These are phyloP conservation scores for Pyrgilauda ruficollis DNA, from an alignment of 2,113 vertebrate species.

Conservation along the genomic window DNA sequence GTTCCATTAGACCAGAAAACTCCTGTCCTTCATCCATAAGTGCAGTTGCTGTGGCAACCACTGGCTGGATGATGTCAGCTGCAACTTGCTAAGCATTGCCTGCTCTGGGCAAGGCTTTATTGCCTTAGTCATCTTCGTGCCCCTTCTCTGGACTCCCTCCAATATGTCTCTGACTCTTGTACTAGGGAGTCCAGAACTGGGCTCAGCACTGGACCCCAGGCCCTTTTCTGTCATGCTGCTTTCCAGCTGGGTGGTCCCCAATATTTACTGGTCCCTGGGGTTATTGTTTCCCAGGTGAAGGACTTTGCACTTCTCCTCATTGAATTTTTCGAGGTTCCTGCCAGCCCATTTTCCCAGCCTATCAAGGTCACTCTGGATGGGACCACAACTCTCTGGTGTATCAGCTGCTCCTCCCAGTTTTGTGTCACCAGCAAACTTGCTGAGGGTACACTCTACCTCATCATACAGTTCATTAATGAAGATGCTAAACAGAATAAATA, in stretches of 20 bases:
- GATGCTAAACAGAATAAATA: background rate
- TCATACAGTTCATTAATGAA: background rate
- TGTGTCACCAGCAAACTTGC: background rate
- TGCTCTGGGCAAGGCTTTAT: background rate
- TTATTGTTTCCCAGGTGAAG: background rate
- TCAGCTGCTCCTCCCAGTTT: background rate
- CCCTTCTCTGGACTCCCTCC: background rate
- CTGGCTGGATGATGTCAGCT: background rate
- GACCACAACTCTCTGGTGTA: background rate
- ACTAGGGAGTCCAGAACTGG: no score
- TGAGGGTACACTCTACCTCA: background rate
- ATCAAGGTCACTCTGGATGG: background rate
- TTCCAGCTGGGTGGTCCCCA: background rate
- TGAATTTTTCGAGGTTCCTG: background rate
- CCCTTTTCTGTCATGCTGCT: background rate
- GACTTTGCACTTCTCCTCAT: background rate
- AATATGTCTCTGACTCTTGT: background rate
- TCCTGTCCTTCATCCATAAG: background rate
- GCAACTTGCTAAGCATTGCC: background rate
- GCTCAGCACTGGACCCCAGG: no score
- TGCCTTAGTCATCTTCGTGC: background rate
- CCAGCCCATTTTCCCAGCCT: background rate
- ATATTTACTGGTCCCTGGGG: background rate
- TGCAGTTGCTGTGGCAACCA: slow-evolving; percentile 12
- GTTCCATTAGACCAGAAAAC: background rate